phyloP scores from a whole-genome alignment of 2,797 vertebrate genomes.

The Eospalax fontanierii region DNA sequence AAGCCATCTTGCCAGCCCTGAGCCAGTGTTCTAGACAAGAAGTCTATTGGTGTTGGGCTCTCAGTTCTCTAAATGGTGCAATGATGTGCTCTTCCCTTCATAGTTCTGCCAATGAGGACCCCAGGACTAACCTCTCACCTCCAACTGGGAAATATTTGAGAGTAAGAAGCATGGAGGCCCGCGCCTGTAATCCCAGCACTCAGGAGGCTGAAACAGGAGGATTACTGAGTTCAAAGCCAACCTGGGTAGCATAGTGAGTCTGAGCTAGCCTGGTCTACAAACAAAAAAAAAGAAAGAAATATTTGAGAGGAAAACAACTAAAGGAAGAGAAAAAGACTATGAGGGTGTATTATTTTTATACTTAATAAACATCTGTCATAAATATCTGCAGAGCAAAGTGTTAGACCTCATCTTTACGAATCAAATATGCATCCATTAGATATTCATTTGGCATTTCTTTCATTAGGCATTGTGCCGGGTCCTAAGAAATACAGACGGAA shows the following conservation, averaged over 20 bases:
- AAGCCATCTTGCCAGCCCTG: neutral
- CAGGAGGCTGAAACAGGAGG: neutral
- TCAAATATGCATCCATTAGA: constrained; percentile 1
- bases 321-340: neutral
- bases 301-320: neutral
- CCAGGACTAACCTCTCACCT: neutral
- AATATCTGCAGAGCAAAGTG: neutral
- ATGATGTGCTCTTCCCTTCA: neutral
- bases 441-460: constrained; percentile 37
- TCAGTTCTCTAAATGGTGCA: neutral
- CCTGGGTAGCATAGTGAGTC: neutral
- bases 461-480: neutral
- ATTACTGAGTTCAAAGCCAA: neutral
- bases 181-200: neutral
- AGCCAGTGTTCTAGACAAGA: neutral
- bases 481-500: neutral
- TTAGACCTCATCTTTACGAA: neutral
- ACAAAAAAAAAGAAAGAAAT: neutral
- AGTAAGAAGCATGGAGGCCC: neutral
- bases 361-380: constrained; percentile 9
- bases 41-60: neutral
- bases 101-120: neutral
- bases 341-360: neutral
- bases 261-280: neutral
- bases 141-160: constrained; percentile 13